These are phyloP conservation scores for Triplophysa dalaica DNA, from an alignment of 2,113 vertebrate genomes.

Conservation along the genomic window DNA sequence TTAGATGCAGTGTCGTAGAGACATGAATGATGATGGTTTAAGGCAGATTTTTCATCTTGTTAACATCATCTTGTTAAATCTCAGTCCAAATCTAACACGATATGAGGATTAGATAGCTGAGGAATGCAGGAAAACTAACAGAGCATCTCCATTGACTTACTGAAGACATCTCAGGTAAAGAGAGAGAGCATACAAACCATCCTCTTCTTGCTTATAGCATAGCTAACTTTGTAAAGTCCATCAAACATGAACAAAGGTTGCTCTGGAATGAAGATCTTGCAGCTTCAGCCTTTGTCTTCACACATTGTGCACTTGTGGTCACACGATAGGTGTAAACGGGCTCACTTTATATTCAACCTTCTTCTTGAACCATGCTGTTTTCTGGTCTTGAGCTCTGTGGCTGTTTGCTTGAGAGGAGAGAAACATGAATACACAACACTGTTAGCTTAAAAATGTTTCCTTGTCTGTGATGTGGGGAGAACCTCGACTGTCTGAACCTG, in stretches of 20 bases:
- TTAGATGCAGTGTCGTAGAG: neutral
- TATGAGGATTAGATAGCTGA: neutral
- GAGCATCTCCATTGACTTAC: neutral
- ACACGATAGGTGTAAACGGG: slow-evolving; percentile 4
- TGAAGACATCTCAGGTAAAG: slow-evolving; percentile 22
- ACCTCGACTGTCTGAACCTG: slow-evolving; percentile 21
- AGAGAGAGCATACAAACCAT: slow-evolving; percentile 75
- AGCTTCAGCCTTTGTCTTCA: neutral
- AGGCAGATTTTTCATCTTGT: neutral
- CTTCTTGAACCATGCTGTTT: slow-evolving; percentile 54
- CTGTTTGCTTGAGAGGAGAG: slow-evolving; percentile 77
- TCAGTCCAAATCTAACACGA: slow-evolving; percentile 40
- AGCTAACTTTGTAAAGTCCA: slow-evolving; percentile 38
- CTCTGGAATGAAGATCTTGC: neutral
- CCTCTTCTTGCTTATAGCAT: slow-evolving; percentile 28
- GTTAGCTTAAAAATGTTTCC: slow-evolving; percentile 74
- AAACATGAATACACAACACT: slow-evolving; percentile 77
- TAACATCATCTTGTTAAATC: neutral
- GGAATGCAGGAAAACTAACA: neutral
- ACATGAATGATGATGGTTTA: neutral
- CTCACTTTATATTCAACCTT: slow-evolving; percentile 37
- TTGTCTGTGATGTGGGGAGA: slow-evolving; percentile 62
- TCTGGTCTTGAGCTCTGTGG: slow-evolving; percentile 63
- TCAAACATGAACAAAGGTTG: neutral
- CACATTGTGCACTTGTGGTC: neutral